Evolutionary conservation across 1,140 invertebrate species (phyloP), one percentile per base, ranked within the genome.

Genomic region (Laupala kohalensis): DNA sequence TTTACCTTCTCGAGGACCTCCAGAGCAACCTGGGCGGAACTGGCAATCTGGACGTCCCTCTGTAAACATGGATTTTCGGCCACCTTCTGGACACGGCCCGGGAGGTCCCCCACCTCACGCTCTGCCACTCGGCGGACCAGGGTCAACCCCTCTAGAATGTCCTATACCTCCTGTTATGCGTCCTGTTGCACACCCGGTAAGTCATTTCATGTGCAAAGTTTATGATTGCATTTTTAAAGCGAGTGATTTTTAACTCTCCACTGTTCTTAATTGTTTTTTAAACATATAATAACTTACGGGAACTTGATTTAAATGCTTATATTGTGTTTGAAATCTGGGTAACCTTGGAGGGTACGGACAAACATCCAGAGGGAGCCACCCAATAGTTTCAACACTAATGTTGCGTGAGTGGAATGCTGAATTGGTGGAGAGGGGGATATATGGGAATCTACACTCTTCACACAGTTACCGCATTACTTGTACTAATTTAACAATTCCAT

Each of bases 41-140:
- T 68, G 67, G 67, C 67, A 68, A 68, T 27, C 27, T n/a, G 67
- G 67, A 3, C 67, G 67, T 68, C 27, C 67, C 67, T 68, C 67
- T 68, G 67, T 68, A 29, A 53, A 53, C 19, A 53, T 53, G 37
- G 67, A 68, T 29, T 68, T 68, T 29, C 67, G 67, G 67, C 24
- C 67, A 23, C 67, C 67, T 68, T 19, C 67, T 68, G 67, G 13
- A 68, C 67, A 68, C 19, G 37, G 37, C 9, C 37, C 37, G 19
- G 37, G 9, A 0, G 37, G 9, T 19, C 37, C 37, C 9, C 9
- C 37, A 53, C 9, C 37, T 19, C 37, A 53, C 19, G 9, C 67
- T 19, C 27, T 68, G 67, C 26, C 67, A 25, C 67, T 5, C 29
- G 26, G 29, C 12, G 67, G 67, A 29, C 67, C 67, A 29, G 67